Percentiles rank a stretch among this genome's conserved stretches.
Conservation (phyloP, 2,113 vertebrate species). For the Rhizomys pruinosus region DNA sequence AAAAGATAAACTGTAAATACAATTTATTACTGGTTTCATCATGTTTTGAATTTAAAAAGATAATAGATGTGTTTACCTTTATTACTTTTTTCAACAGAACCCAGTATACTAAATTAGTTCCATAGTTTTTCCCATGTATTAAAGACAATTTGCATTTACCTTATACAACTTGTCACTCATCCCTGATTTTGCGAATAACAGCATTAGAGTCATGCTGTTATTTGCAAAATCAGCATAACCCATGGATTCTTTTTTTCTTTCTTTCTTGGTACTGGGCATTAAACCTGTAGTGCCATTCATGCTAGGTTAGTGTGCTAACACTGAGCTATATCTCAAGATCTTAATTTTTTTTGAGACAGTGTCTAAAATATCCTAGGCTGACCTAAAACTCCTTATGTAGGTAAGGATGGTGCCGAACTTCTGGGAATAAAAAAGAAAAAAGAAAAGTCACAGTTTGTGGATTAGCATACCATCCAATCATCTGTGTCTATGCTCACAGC, state of each 20-base stretch:
- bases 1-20: slow-evolving; percentile 31
- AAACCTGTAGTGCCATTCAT: neutral
- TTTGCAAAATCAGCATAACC: neutral
- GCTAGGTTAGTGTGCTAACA: neutral
- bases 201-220: neutral
- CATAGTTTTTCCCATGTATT: neutral
- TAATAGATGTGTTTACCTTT: neutral
- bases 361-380: neutral
- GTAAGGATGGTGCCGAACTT: neutral
- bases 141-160: slow-evolving; percentile 10
- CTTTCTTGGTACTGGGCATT: neutral
- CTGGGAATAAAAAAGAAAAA: too few relatives aligned
- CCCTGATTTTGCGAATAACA: too few relatives aligned
- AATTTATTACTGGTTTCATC: neutral
- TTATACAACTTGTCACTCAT: neutral
- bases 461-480: too few relatives aligned
- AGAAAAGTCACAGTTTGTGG: too few relatives aligned
- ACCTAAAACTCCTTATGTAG: neutral
- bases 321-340: neutral
- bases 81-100: neutral
- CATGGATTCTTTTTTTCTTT: neutral
- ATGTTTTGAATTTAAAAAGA: slow-evolving; percentile 32
- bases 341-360: neutral
- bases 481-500: too few relatives aligned
- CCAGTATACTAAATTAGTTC: neutral